Conservation (phyloP, 2,888 invertebrate genomes). For the Leptinotarsa tumamoca region DNA sequence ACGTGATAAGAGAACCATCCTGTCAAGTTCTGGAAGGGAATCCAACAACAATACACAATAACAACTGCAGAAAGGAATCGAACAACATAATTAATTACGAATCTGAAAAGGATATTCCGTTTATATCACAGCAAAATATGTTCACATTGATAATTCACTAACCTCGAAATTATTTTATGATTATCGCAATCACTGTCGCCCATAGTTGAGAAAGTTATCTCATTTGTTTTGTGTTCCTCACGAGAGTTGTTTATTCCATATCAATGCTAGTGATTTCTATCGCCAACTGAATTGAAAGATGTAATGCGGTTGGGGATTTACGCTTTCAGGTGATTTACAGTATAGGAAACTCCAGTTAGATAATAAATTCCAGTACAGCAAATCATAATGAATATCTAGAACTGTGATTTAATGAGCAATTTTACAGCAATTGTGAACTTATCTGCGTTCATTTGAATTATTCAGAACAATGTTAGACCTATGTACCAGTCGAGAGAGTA, state of each 20-base stretch:
- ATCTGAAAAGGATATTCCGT: constrained; percentile 42
- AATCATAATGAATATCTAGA: neutral
- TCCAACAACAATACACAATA: constrained; percentile 54
- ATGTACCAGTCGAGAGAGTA: no score
- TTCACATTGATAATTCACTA: neutral
- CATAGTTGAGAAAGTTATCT: constrained; percentile 9
- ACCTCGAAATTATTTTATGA: neutral
- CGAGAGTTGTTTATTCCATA: neutral
- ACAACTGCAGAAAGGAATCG: constrained; percentile 51
- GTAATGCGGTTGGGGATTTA: neutral
- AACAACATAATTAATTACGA: constrained; percentile 51
- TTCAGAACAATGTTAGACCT: no score
- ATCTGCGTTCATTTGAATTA: no score
- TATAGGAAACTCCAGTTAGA: neutral
- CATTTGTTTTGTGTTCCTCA: neutral
- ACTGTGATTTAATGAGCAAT: neutral
- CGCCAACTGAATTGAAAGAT: neutral
- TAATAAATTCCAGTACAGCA: neutral
- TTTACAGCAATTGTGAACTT: neutral
- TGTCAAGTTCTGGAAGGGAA: constrained; percentile 51
- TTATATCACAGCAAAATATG: neutral
- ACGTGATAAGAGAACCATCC: constrained; percentile 62
- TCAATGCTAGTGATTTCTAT: neutral
- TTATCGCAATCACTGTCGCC: neutral
- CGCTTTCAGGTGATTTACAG: neutral